Conservation (phyloP, 2,113 vertebrate species). For the Panthera tigris region DNA sequence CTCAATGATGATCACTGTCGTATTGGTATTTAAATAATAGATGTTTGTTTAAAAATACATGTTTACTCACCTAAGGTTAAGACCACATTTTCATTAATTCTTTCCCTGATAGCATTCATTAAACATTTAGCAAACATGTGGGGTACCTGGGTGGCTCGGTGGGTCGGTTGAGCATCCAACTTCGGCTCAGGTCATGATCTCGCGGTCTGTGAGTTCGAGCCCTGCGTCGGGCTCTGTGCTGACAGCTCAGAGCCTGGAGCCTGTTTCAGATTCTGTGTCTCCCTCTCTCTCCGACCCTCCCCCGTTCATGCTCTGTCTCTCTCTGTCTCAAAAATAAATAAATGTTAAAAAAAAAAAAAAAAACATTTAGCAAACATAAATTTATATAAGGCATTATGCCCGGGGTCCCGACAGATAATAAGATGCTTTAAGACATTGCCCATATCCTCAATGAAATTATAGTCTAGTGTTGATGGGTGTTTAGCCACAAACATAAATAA, state of each 20-base stretch:
- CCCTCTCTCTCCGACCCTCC: too few species aligned
- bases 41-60: background rate
- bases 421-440: background rate
- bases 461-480: background rate
- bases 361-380: background rate
- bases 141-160: too few species aligned
- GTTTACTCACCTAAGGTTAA: background rate
- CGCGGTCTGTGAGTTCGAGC: too few species aligned
- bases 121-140: background rate
- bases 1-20: background rate
- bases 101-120: background rate
- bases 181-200: too few species aligned
- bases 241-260: too few species aligned
- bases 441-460: background rate
- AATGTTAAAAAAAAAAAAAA: too few species aligned
- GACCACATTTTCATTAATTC: background rate
- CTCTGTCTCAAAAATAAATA: too few species aligned
- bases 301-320: too few species aligned
- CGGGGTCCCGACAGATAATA: background rate
- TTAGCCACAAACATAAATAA: constrained; percentile 19
- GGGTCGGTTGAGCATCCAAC: too few species aligned
- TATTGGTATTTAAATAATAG: constrained; percentile 14
- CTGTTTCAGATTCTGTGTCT: too few species aligned
- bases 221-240: too few species aligned
- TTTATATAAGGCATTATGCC: background rate